A percentile compares a stretch with the other conserved stretches of the same genome.
These are phyloP conservation scores for Drosophila willistoni DNA, from an alignment of 1,140 invertebrate species.

Conservation along the genomic window DNA sequence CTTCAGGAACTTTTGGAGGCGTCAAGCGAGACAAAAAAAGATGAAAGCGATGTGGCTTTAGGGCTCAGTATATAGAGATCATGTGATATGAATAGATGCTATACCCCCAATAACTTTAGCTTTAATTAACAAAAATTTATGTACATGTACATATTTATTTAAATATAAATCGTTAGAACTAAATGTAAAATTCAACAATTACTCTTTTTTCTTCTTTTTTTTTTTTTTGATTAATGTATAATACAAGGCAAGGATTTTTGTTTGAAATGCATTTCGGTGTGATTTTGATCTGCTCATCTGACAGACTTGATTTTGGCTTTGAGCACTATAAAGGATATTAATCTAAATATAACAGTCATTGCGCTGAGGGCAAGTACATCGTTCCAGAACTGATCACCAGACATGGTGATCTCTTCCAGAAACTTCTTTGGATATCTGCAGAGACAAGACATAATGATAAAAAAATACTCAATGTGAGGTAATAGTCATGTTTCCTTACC, in stretches of 20 bases:
- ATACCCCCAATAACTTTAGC: conserved; percentile 40
- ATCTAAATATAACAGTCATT: conserved; percentile 89
- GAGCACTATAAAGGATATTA: conserved; percentile 91
- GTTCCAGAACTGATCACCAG: conserved; percentile 91
- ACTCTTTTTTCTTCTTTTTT: conserved; percentile 60
- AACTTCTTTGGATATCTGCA: conserved; percentile 88
- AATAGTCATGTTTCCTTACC: conserved; percentile 67
- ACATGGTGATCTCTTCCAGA: conserved; percentile 91
- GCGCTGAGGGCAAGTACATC: conserved; percentile 90
- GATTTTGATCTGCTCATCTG: conserved; percentile 45
- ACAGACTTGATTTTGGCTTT: conserved; percentile 79
- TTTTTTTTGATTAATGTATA: conserved; percentile 84
- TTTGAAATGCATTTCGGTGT: background rate
- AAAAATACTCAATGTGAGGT: background rate
- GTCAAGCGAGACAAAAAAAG: background rate
- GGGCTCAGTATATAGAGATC: conserved; percentile 41
- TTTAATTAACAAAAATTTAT: conserved; percentile 65
- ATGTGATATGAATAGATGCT: conserved; percentile 58
- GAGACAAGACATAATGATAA: conserved; percentile 28
- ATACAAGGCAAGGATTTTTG: conserved; percentile 85
- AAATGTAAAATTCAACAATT: conserved; percentile 91
- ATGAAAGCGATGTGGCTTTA: conserved; percentile 29
- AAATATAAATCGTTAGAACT: conserved; percentile 86
- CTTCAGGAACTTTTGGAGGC: conserved; percentile 47
- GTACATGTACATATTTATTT: conserved; percentile 84